Base-by-base conservation (phyloP, 2,113 vertebrate species). In the Thamnaconus septentrionalis region DNA sequence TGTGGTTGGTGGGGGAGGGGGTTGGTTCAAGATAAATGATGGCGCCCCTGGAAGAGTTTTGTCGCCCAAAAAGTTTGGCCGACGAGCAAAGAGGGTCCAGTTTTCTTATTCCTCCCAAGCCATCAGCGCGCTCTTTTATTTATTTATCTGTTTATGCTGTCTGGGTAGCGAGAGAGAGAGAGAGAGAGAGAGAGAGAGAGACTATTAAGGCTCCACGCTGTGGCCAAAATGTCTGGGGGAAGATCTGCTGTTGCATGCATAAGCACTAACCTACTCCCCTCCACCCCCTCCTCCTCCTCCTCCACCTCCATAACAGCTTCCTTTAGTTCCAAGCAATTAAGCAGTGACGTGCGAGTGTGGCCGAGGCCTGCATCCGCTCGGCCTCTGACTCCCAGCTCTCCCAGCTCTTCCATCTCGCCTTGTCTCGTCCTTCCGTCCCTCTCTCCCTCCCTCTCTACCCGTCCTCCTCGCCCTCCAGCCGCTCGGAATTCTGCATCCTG, bases 261-360 rank as follows among this genome's bases (percentile, higher is more conserved):
- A 73, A 83, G 80, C 81, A 87, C 84, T 71, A 84, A 86, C 80
- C 84, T 88, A 79, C 75, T 85, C 18, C 18, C 18, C 18, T 2
- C 18, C 18, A 1, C 18, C 18, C 2, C 18, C 18, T 31, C 18
- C 18, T 31, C 18, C 18, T 31, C 18, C 18, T 31, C 18, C 18
- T 31, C 18, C 18, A 31, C 18, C 18, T 31, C 18, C 80, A 81
- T 78, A 87, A 85, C 83, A 73, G 76, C 52, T 69, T 31, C 82
- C 69, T 87, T 88, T 87, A 86, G 85, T 86, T 88, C 86, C 83
- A 67, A 80, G 84, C 86, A 85, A 84, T 89, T 89, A 87, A 76
- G 81, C 86, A 79, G 78, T 84, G 76, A 86, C 86, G 84, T 83
- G 78, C 76, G 62, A 42, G 78, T 69, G 68, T 69, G 68, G 80